Conservation (phyloP, 2,797 vertebrate species). For the Pteronotus mesoamericanus region DNA sequence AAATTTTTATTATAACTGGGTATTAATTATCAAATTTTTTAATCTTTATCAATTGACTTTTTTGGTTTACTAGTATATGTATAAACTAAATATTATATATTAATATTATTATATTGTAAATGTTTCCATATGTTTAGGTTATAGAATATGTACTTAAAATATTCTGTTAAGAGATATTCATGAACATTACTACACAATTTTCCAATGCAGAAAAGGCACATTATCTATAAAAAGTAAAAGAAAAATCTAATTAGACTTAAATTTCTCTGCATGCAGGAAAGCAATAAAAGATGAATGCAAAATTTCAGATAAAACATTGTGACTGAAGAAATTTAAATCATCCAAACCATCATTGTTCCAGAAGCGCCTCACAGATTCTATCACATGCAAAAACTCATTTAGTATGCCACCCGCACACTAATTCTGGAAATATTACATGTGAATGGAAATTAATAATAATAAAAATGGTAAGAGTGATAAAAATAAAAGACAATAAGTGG, state of each 20-base stretch:
- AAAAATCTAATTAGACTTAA: neutral
- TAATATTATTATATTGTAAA: neutral
- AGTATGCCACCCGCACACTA: neutral
- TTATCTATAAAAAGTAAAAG: neutral
- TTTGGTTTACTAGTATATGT: neutral
- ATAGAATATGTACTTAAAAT: neutral
- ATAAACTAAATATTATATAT: neutral
- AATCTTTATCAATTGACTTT: neutral
- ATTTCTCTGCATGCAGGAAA: neutral
- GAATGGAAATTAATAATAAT: neutral
- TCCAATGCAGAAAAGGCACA: neutral
- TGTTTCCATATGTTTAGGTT: neutral
- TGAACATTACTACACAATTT: neutral
- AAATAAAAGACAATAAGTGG: neutral
- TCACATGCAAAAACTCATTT: neutral
- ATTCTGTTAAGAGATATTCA: neutral
- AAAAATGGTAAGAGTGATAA: neutral
- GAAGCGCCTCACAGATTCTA: neutral
- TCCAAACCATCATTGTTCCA: neutral
- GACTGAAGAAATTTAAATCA: conserved; percentile 10
- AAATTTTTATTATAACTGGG: neutral
- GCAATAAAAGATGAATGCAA: neutral
- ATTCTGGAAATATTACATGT: neutral
- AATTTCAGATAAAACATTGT: neutral
- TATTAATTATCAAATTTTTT: neutral